Evolutionary conservation across 1,140 invertebrate genomes (phyloP).

Genomic region (Pygmarrhopalites habei): DNA sequence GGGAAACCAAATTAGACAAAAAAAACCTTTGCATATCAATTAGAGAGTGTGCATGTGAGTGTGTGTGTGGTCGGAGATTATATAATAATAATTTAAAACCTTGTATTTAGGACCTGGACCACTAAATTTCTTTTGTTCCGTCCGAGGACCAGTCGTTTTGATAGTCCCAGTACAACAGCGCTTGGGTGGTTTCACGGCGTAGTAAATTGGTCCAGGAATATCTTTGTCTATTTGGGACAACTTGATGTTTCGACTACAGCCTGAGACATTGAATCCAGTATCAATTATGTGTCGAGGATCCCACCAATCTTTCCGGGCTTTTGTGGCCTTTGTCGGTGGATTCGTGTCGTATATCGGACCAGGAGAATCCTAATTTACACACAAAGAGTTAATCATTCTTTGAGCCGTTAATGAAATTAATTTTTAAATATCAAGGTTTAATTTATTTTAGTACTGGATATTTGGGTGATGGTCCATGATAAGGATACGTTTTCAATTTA

Average conservation of each 20-base stretch:
- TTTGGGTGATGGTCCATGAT: not conserved
- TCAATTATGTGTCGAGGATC: conserved; percentile 15
- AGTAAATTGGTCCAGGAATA: conserved; percentile 26
- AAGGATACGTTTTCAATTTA: conserved; percentile 25
- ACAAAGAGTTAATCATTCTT: too few relatives aligned
- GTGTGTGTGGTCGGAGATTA: too few relatives aligned
- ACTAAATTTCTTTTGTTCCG: not conserved
- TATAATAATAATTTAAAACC: too few relatives aligned
- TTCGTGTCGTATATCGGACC: conserved; percentile 33
- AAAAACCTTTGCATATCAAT: too few relatives aligned
- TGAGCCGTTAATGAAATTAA: conserved; percentile 5
- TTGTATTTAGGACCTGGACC: conserved; percentile 26
- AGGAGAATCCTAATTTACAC: conserved; percentile 30
- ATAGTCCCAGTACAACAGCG: conserved; percentile 3
- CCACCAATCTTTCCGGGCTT: conserved; percentile 19
- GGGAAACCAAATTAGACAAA: too few relatives aligned
- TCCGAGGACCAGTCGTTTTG: conserved; percentile 6
- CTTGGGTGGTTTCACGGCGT: not conserved
- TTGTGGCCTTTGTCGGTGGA: conserved; percentile 12
- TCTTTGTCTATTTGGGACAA: conserved; percentile 8
- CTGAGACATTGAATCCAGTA: conserved; percentile 27
- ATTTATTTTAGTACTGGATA: not conserved
- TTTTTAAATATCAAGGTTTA: conserved; percentile 1
- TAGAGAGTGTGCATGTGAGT: too few relatives aligned
- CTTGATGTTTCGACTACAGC: conserved; percentile 17